Conservation (phyloP, 1,140 invertebrate genomes). For the Coptotermes formosanus region DNA sequence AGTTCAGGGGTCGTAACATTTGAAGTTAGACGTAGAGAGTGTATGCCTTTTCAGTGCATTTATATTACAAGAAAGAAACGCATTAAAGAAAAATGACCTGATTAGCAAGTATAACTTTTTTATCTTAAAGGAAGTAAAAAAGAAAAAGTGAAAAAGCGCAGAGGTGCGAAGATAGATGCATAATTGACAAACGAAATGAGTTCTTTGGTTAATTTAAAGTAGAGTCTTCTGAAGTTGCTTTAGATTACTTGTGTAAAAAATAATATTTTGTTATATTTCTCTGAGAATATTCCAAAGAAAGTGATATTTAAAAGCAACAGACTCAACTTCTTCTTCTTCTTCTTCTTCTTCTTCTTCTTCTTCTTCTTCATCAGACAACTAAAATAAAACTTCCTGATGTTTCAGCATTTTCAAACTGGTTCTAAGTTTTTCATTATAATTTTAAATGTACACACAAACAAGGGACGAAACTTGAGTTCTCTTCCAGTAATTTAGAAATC, state of each 20-base stretch:
- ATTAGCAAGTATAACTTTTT: slow-evolving; percentile 10
- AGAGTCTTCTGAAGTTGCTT: not conserved
- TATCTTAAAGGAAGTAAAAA: not conserved
- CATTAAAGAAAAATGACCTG: not conserved
- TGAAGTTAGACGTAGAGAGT: not conserved
- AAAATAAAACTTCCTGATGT: slow-evolving; percentile 17
- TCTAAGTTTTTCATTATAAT: not conserved
- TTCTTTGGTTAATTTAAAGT: slow-evolving; percentile 24
- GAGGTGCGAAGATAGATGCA: slow-evolving; percentile 25
- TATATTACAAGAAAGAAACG: not conserved
- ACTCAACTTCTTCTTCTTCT: not conserved
- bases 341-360: not conserved
- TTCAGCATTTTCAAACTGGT: not conserved
- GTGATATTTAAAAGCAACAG: not conserved
- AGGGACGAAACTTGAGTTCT: not conserved
- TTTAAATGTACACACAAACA: not conserved
- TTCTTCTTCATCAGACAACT: too few relatives aligned
- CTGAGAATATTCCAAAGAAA: slow-evolving; percentile 17
- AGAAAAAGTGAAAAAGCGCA: not conserved
- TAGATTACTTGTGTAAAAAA: not conserved
- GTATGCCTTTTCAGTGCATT: not conserved
- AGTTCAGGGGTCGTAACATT: too few relatives aligned
- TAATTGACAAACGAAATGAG: slow-evolving; percentile 28
- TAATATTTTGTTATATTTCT: not conserved
- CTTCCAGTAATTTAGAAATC: too few relatives aligned